Evolutionary conservation across 1,140 invertebrate species (phyloP).

Genomic region (Episyrphus balteatus): DNA sequence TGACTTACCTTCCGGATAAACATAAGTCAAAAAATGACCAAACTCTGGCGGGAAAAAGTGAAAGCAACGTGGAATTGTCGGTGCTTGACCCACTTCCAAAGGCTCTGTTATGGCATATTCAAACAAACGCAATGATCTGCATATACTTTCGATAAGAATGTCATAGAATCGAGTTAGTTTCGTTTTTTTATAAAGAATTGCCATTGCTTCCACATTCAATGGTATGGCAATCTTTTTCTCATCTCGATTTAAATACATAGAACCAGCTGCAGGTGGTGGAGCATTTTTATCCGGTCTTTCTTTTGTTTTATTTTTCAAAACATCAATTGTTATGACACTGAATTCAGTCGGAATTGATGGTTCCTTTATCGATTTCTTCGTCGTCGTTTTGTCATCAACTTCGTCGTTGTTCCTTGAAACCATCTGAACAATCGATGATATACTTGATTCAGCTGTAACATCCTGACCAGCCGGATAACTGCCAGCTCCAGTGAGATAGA

Average conservation of each 20-base stretch:
- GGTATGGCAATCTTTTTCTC: conserved; percentile 42
- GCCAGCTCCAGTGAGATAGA: conserved; percentile 24
- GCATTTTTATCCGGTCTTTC: conserved; percentile 7
- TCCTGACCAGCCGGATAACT: conserved; percentile 9
- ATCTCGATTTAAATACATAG: conserved; percentile 20
- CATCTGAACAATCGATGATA: conserved; percentile 16
- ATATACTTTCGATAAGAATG: conserved; percentile 60
- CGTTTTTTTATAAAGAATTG: conserved; percentile 53
- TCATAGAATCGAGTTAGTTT: conserved; percentile 53
- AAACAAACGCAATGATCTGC: conserved; percentile 52
- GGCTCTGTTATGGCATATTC: conserved; percentile 48
- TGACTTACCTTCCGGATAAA: conserved; percentile 55
- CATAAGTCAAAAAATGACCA: conserved; percentile 62
- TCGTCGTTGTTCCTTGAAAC: conserved; percentile 12
- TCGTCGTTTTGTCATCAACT: conserved; percentile 14
- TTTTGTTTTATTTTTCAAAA: conserved; percentile 19
- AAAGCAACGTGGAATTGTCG: conserved; percentile 33
- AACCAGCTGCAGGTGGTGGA: conserved; percentile 7
- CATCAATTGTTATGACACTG: conserved; percentile 25
- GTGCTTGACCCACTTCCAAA: conserved; percentile 35
- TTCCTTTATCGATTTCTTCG: not conserved
- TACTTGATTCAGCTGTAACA: conserved; percentile 19
- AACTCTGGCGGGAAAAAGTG: conserved; percentile 39
- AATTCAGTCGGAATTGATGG: conserved; percentile 9
- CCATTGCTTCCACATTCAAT: conserved; percentile 56